Evolutionary conservation across 2,113 vertebrate species (phyloP).

Genomic region (Malurus melanocephalus): DNA sequence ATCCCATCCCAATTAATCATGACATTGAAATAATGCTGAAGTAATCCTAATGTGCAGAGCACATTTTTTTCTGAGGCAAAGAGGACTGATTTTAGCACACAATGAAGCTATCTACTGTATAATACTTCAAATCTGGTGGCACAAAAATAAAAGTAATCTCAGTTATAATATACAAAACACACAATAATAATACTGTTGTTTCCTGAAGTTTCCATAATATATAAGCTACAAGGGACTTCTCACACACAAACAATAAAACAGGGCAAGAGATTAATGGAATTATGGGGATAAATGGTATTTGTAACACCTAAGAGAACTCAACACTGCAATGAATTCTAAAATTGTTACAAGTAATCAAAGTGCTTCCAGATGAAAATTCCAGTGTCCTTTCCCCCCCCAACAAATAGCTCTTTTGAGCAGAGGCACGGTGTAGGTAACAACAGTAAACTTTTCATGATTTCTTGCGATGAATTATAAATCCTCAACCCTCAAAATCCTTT

Average conservation of each 20-base stretch:
- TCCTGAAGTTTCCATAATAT: conserved; percentile 34
- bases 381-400: neutral
- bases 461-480: neutral
- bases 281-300: conserved; percentile 6
- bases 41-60: neutral
- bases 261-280: neutral
- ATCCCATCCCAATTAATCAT: neutral
- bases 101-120: neutral
- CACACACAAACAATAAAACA: neutral
- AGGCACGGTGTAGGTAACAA: neutral
- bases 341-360: neutral
- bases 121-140: neutral
- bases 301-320: conserved; percentile 4
- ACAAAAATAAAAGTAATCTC: neutral
- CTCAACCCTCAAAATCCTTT: neutral
- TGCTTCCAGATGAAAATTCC: neutral
- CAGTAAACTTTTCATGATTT: neutral
- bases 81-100: neutral
- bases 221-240: conserved; percentile 35
- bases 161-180: conserved; percentile 1
- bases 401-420: neutral
- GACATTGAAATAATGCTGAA: neutral
- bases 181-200: neutral
- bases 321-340: conserved; percentile 30
- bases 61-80: neutral